These are phyloP conservation scores for Alentia gelatinosa DNA, from an alignment of 2,888 invertebrate genomes.

Conservation along the genomic window DNA sequence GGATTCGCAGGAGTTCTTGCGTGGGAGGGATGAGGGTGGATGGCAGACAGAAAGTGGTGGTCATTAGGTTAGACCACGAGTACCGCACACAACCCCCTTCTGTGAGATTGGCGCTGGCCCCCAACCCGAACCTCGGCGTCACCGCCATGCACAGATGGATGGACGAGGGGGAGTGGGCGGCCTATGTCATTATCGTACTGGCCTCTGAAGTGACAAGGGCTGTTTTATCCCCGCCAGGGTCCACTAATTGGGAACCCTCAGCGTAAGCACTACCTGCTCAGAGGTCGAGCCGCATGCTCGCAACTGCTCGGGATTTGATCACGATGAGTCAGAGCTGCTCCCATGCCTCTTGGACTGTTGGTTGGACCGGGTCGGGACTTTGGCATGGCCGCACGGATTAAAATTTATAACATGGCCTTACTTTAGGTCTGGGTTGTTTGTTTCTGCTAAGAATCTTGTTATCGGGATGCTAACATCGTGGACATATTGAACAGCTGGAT, in stretches of 20 bases:
- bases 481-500: no score
- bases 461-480: no score
- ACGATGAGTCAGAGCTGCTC: background rate
- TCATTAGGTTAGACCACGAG: background rate
- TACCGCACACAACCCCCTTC: no score
- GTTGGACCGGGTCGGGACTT: background rate
- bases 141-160: background rate
- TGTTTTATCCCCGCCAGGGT: background rate
- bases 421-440: no score
- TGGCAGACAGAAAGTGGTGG: background rate
- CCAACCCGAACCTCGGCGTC: no score
- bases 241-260: background rate
- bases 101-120: no score
- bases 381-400: no score
- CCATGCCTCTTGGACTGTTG: background rate
- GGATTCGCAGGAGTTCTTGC: background rate
- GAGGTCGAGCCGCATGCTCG: no score
- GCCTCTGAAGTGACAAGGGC: conserved; percentile 18
- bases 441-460: no score
- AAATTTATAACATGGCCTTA: no score
- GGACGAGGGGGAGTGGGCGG: background rate
- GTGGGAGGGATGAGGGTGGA: no score
- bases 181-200: background rate
- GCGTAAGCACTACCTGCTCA: background rate
- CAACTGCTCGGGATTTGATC: background rate